phyloP scores from a whole-genome alignment of 2,888 invertebrate species.

The Pegoplata infirma region DNA sequence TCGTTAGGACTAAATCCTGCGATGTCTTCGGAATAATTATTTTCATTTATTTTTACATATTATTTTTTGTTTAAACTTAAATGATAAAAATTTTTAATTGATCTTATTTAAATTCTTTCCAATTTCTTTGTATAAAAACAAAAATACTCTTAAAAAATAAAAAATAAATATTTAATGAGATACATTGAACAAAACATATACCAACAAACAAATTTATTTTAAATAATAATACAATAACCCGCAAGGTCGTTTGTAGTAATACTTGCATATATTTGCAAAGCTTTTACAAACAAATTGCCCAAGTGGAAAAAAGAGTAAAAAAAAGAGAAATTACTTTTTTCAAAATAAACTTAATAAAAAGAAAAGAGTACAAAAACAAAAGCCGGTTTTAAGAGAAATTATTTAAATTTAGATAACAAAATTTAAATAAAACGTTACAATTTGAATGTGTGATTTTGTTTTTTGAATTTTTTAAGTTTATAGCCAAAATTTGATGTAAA shows the following conservation, averaged over 20 bases:
- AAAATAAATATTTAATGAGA: not conserved
- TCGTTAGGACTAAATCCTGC: no score
- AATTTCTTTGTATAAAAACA: not conserved
- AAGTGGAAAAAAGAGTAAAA: not conserved
- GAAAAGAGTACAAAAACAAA: not conserved
- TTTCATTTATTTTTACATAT: no score
- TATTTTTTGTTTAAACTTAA: not conserved
- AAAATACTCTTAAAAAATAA: not conserved
- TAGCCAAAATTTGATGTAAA: not conserved
- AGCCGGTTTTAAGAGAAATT: slow-evolving; percentile 7
- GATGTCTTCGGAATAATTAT: no score
- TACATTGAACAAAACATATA: no score
- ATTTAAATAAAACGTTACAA: slow-evolving; percentile 2
- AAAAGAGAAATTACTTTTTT: slow-evolving; percentile 26
- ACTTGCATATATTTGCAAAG: slow-evolving; percentile 66
- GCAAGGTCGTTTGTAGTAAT: slow-evolving; percentile 75
- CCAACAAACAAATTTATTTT: no score
- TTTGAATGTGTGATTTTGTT: not conserved
- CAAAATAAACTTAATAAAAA: not conserved
- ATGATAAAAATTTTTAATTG: not conserved
- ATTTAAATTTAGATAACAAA: not conserved
- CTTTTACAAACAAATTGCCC: slow-evolving; percentile 29
- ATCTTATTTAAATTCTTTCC: not conserved
- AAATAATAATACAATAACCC: slow-evolving; percentile 15
- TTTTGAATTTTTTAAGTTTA: not conserved